These are phyloP conservation scores for Hylyphantes graminicola DNA, from an alignment of 1,140 invertebrate genomes.

Conservation along the genomic window DNA sequence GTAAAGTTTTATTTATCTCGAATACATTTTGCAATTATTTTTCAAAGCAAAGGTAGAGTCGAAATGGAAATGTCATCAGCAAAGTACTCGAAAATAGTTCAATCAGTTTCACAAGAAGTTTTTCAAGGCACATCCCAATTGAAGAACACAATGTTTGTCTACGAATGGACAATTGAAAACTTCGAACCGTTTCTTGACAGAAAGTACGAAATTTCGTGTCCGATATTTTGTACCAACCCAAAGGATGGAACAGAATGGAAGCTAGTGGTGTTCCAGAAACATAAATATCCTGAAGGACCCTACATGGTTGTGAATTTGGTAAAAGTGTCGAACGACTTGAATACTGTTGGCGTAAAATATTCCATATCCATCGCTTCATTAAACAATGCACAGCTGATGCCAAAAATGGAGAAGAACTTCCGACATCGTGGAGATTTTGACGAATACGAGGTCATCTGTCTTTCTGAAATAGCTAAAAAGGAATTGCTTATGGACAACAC, in stretches of 20 bases:
- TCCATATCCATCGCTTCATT: background rate
- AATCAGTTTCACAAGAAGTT: no score
- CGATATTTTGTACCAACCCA: background rate
- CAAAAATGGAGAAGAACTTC: background rate
- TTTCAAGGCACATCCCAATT: no score
- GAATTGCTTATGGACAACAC: background rate
- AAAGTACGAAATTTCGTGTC: constrained; percentile 21
- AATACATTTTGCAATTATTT: no score
- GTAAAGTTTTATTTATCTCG: no score
- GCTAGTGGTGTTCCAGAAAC: background rate
- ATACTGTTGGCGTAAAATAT: background rate
- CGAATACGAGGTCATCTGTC: background rate
- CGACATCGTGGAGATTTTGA: background rate
- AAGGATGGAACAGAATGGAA: constrained; percentile 11
- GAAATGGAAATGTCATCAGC: no score
- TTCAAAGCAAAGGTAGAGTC: no score
- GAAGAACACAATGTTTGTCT: no score
- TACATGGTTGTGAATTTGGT: background rate
- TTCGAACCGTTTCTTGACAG: background rate
- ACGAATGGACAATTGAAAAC: constrained; percentile 16
- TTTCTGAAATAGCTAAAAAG: background rate
- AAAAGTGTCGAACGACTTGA: background rate
- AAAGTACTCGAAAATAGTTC: no score
- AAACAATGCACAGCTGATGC: background rate
- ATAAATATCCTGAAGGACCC: constrained; percentile 12